Evolutionary conservation across 2,113 vertebrate genomes (phyloP).

Genomic region (Carollia perspicillata): DNA sequence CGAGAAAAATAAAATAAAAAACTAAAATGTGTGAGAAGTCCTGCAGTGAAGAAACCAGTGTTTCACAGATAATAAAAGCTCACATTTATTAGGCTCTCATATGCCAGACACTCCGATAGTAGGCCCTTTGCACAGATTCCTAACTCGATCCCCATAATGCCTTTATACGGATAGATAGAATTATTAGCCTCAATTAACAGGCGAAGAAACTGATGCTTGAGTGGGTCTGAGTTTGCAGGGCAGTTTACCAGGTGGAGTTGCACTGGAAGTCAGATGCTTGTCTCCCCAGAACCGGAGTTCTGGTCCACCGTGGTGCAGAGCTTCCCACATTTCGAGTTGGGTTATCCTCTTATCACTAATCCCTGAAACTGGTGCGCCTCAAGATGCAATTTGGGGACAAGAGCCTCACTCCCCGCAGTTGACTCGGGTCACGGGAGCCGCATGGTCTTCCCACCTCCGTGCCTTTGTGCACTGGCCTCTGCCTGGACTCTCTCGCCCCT

Average conservation of each 20-base stretch:
- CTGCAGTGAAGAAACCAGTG: neutral
- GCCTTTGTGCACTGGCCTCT: neutral
- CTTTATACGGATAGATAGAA: neutral
- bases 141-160: neutral
- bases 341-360: neutral
- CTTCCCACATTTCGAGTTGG: neutral
- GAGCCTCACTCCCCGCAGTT: rapidly evolving
- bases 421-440: neutral
- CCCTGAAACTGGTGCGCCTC: neutral
- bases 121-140: neutral
- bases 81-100: neutral
- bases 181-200: neutral
- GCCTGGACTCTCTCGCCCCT: neutral
- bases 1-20: neutral
- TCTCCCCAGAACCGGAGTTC: neutral
- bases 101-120: neutral
- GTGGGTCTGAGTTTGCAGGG: neutral
- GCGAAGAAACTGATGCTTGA: neutral
- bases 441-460: neutral
- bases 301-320: neutral
- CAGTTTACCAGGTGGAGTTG: neutral
- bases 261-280: neutral
- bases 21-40: neutral
- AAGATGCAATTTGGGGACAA: neutral
- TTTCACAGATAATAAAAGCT: neutral